phyloP scores from a whole-genome alignment of 2,113 vertebrate species.

The Dryoscopus gambensis region DNA sequence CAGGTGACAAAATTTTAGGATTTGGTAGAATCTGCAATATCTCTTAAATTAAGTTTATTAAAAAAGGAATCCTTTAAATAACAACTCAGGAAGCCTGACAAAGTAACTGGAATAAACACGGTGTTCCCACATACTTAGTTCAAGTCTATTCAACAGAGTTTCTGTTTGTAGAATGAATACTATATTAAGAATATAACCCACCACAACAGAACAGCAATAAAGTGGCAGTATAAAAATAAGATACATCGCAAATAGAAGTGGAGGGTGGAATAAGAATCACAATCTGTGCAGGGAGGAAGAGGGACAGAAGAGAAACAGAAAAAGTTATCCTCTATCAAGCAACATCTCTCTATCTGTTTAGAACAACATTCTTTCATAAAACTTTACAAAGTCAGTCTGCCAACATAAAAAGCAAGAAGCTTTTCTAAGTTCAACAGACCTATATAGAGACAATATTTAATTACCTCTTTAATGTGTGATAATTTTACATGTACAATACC shows the following conservation, averaged over 20 bases:
- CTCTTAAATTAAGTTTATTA: not conserved
- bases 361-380: not conserved
- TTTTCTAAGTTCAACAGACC: not conserved
- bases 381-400: not conserved
- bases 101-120: not conserved
- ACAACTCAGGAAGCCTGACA: not conserved
- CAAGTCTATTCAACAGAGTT: not conserved
- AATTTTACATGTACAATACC: not conserved
- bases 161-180: not conserved
- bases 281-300: not conserved
- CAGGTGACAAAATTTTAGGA: not conserved
- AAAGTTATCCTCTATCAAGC: not conserved
- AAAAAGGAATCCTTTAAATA: not conserved
- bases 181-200: not conserved
- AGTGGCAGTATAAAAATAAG: not conserved
- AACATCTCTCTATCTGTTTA: not conserved
- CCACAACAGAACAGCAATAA: not conserved
- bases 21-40: not conserved
- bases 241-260: not conserved
- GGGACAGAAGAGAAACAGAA: not conserved
- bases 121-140: not conserved
- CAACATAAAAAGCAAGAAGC: not conserved
- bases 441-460: not conserved
- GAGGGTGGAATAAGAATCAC: not conserved
- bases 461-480: not conserved